Conservation (phyloP, 2,888 invertebrate species). For the Pristionchus exspectatus region DNA sequence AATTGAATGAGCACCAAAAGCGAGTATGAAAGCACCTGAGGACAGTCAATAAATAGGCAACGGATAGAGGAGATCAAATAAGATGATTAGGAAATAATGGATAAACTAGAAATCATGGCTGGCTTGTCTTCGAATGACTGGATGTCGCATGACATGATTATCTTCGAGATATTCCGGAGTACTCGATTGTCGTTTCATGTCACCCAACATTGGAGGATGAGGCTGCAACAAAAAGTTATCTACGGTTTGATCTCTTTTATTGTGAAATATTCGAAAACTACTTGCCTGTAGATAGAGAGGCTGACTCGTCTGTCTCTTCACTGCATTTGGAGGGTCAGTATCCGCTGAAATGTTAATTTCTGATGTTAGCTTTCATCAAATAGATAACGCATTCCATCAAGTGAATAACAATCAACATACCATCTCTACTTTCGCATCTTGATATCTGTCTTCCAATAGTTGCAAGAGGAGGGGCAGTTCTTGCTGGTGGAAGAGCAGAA, state of each 20-base stretch:
- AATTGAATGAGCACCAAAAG: constrained; percentile 8
- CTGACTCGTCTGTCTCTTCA: constrained; percentile 53
- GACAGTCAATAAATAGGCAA: neutral
- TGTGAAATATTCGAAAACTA: neutral
- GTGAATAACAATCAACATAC: neutral
- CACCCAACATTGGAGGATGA: constrained; percentile 36
- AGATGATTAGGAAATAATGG: neutral
- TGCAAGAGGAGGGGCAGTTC: constrained; percentile 31
- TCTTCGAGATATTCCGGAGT: constrained; percentile 36
- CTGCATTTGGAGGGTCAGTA: neutral
- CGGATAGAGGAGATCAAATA: neutral
- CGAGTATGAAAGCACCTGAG: constrained; percentile 2
- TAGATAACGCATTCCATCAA: neutral
- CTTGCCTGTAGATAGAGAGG: constrained; percentile 31
- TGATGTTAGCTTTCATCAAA: neutral
- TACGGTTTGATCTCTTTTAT: no score
- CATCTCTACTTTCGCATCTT: constrained; percentile 50
- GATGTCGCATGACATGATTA: neutral
- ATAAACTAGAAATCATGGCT: constrained; percentile 14
- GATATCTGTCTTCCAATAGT: constrained; percentile 49
- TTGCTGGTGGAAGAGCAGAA: constrained; percentile 52
- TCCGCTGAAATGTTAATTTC: constrained; percentile 5
- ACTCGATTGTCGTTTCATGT: constrained; percentile 36
- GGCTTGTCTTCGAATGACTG: neutral
- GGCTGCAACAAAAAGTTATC: neutral